These are phyloP conservation scores for Neoaliturus tenellus DNA, from an alignment of 2,888 invertebrate species.

Conservation along the genomic window DNA sequence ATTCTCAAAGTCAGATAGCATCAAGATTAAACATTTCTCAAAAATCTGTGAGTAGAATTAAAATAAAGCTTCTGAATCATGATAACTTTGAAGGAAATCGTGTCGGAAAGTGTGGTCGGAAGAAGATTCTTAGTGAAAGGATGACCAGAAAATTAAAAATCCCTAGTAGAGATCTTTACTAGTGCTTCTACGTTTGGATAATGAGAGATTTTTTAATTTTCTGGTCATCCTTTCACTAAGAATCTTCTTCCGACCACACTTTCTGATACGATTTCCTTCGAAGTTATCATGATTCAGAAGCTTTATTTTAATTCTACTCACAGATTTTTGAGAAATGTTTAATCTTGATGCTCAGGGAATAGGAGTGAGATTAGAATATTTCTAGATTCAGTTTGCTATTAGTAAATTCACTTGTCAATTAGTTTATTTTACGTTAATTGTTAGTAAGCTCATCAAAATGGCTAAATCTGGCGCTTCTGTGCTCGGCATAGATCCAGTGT, in stretches of 20 bases:
- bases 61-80: constrained; percentile 9
- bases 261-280: constrained; percentile 27
- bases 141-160: constrained; percentile 53
- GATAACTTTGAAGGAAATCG: constrained; percentile 26
- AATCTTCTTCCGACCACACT: constrained; percentile 54
- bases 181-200: not conserved
- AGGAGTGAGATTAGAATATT: no score
- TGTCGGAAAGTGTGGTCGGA: constrained; percentile 56
- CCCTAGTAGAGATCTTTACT: no score
- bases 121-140: constrained; percentile 48
- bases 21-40: constrained; percentile 52
- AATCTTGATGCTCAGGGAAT: no score
- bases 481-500: no score
- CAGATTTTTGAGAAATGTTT: no score
- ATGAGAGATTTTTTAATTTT: constrained; percentile 48
- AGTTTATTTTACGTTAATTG: no score
- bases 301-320: no score
- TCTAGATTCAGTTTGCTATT: no score
- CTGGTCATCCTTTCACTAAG: constrained; percentile 46
- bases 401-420: no score
- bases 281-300: not conserved
- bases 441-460: no score
- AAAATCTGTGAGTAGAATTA: constrained; percentile 55
- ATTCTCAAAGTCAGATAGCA: constrained; percentile 49
- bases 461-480: no score